Percentiles rank a stretch among this genome's conserved stretches.
Conservation (phyloP, 2,888 invertebrate species). For the Acanthoscelides obtectus region DNA sequence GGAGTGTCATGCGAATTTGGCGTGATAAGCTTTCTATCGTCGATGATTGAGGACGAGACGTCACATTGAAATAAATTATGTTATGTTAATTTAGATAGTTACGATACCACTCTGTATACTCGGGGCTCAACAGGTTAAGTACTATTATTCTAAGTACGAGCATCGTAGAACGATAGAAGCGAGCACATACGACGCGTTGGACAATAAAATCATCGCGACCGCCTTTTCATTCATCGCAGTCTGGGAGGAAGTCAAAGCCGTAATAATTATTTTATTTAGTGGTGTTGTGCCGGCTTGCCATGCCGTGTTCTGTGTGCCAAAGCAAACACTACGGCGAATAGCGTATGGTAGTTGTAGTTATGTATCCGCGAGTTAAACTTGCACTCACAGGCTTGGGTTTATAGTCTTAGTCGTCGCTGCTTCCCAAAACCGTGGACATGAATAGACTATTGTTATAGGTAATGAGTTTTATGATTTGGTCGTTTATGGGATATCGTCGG, state of each 20-base stretch:
- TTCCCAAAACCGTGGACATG: not conserved
- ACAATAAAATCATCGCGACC: not conserved
- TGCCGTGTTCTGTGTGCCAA: not conserved
- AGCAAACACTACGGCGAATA: not conserved
- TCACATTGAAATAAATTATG: too few relatives aligned
- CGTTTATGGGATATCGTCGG: not conserved
- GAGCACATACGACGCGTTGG: not conserved
- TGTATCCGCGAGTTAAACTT: not conserved
- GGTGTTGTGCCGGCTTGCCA: not conserved
- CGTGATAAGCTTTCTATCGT: too few relatives aligned
- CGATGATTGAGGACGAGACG: too few relatives aligned
- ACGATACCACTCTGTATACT: too few relatives aligned
- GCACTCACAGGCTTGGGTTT: not conserved
- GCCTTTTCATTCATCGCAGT: not conserved
- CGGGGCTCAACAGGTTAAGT: too few relatives aligned
- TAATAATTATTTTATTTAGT: not conserved
- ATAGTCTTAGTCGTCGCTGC: too few relatives aligned
- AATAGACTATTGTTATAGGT: not conserved
- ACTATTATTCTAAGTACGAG: too few relatives aligned
- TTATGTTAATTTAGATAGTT: too few relatives aligned
- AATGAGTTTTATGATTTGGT: not conserved
- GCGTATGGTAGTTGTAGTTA: not conserved
- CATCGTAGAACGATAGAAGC: too few relatives aligned
- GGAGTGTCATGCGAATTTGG: too few relatives aligned
- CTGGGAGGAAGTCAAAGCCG: not conserved